A percentile compares a stretch with the other conserved stretches of the same genome.
Conservation (phyloP, 2,113 vertebrate genomes). For the Dicerorhinus sumatrensis region DNA sequence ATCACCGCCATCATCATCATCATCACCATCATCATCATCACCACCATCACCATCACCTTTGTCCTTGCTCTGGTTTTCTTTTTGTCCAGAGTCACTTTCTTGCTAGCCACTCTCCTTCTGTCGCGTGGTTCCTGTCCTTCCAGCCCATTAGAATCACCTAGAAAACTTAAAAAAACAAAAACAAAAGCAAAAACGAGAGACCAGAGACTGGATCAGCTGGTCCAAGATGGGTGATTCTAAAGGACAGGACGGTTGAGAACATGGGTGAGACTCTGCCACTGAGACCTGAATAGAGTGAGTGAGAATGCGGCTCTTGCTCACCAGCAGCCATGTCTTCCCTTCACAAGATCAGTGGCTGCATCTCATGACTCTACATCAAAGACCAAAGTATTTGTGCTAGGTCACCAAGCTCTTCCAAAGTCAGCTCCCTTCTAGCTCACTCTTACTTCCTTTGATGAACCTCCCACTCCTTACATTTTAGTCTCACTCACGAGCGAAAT, state of each 20-base stretch:
- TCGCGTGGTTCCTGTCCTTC: background rate
- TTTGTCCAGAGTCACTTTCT: background rate
- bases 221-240: background rate
- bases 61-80: background rate
- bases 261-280: accelerated
- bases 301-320: accelerated
- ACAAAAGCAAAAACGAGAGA: background rate
- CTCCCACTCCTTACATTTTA: accelerated
- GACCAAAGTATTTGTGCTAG: accelerated
- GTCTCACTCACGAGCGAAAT: accelerated
- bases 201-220: background rate
- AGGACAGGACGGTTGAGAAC: background rate
- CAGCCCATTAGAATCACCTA: background rate
- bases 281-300: accelerated
- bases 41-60: accelerated
- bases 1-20: no score
- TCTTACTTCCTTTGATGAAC: background rate
- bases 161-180: background rate
- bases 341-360: accelerated
- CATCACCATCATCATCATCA: background rate
- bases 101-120: background rate
- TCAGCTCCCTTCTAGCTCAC: accelerated
- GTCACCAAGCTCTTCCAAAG: accelerated
- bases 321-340: accelerated
- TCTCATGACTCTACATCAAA: accelerated